These are phyloP conservation scores for Stramonita haemastoma DNA, from an alignment of 2,888 invertebrate species.

Conservation along the genomic window DNA sequence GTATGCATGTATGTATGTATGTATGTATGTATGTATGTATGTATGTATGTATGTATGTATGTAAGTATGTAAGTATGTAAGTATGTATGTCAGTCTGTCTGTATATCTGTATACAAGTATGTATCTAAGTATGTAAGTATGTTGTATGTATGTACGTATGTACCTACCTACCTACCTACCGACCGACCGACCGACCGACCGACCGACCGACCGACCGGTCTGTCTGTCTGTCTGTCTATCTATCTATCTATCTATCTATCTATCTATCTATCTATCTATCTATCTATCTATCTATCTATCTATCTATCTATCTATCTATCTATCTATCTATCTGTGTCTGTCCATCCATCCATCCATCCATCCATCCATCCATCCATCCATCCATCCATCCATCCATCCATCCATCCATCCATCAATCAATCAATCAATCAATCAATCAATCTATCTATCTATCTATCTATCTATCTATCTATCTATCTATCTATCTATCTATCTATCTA, in stretches of 20 bases:
- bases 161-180: no score
- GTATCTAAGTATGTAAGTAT: no score
- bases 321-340: neutral
- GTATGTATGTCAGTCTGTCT: neutral
- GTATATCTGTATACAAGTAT: no score
- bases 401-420: neutral
- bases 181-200: no score
- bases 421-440: neutral
- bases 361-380: neutral
- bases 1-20: conserved; percentile 11
- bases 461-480: neutral
- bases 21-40: conserved; percentile 24
- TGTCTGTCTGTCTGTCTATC: no score
- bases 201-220: no score
- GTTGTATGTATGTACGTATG: neutral
- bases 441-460: neutral
- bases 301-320: conserved; percentile 30
- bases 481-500: neutral
- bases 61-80: conserved; percentile 20
- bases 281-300: conserved; percentile 30
- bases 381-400: neutral
- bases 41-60: conserved; percentile 25
- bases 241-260: conserved; percentile 30
- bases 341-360: neutral
- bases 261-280: conserved; percentile 30